These are phyloP conservation scores for Macaca fascicularis DNA, from an alignment of 2,113 vertebrate genomes.

Conservation along the genomic window T2T-MFA8v1.1 NC_088379.1:100420001-100420500, in stretches of 20 bases:
- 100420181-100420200: neutral
- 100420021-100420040: neutral
- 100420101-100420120: neutral
- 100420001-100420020: neutral
- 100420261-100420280: neutral
- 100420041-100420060: neutral
- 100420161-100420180: neutral
- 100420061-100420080: neutral
- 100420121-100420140: neutral
- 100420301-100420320: neutral
- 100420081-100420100: neutral
- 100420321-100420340: neutral
- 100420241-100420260: neutral
- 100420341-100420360: neutral
- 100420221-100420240: neutral
- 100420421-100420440: neutral
- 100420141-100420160: neutral
- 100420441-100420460: neutral
- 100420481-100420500: neutral
- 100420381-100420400: neutral
- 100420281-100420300: neutral
- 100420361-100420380: neutral
- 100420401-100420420: neutral
- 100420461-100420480: neutral
- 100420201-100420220: neutral